Percentiles rank a stretch among this genome's conserved stretches.
These are phyloP conservation scores for Poicephalus meyeri DNA, from an alignment of 2,113 vertebrate genomes.

Conservation along the genomic window DNA sequence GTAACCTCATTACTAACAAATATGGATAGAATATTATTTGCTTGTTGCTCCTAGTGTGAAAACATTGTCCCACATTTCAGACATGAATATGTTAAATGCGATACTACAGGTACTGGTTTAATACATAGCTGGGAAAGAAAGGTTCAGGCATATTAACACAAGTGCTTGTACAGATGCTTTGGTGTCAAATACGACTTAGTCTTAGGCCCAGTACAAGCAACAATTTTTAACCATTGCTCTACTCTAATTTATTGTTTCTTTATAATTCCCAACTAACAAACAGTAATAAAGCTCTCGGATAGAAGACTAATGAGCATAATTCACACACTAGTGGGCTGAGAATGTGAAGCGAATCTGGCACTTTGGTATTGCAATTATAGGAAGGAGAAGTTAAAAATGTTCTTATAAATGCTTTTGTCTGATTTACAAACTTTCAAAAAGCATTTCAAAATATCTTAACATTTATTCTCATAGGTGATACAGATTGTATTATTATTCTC, in stretches of 20 bases:
- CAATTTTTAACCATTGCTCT: conserved; percentile 9
- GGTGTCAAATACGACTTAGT: neutral
- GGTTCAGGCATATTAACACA: neutral
- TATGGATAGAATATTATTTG: neutral
- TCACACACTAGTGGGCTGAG: conserved; percentile 26
- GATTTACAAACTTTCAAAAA: conserved; percentile 1
- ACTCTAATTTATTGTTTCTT: conserved; percentile 37
- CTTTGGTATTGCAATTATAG: neutral
- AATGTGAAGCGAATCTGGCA: conserved; percentile 15
- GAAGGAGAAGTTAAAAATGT: neutral
- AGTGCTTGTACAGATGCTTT: neutral
- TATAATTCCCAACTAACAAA: conserved; percentile 30
- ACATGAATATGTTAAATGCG: neutral
- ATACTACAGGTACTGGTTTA: neutral
- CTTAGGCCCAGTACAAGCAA: neutral
- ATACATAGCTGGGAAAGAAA: neutral
- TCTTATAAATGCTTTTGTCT: neutral
- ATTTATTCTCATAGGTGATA: neutral
- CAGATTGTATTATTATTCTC: neutral
- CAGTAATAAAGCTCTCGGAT: conserved; percentile 1
- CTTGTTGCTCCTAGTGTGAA: neutral
- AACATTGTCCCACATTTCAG: neutral
- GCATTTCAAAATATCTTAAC: neutral
- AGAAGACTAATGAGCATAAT: conserved; percentile 55
- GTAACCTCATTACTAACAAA: neutral